Base-by-base conservation (phyloP, 2,888 invertebrate species). In the Laothoe populi region DNA sequence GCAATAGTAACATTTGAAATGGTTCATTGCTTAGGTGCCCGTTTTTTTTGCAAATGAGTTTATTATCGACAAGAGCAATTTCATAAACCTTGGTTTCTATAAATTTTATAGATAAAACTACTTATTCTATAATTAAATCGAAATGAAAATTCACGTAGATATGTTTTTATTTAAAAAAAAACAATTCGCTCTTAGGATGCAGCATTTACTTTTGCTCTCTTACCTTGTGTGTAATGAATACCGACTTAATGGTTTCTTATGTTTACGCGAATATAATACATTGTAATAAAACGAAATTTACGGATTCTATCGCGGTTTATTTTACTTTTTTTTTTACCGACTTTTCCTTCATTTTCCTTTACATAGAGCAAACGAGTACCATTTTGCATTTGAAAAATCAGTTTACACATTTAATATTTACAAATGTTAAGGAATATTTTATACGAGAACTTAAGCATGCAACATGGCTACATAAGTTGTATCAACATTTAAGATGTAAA, bases 351-450 rank as follows among this genome's bases (percentile, higher is more conserved):
- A 35, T 19, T 53, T 31, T 13, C 13, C 46, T 23, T 35, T 26
- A 42, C 42, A 4, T 10, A 24, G 13, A 48, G 48, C n/a, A 48
- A 48, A 24, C 48, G 24, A 48, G 24, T 48, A 48, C 11, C 45
- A 21, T 46, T 48, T 31, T 49, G 16, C 45, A 45, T 21, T 21
- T 21, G 1, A 49, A 49, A 48, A 31, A 31, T 31, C 13, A n/a
- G 48, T 26, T 13, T 26, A 48, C 31, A 53, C 26, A 48, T 48
- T 48, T 48, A 26, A 48, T 48, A 48, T 24, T 13, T 4, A 48
- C 48, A 24, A 46, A 46, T 46, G 24, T 24, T 24, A 24, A 48
- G 26, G 48, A 48, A 26, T 24, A 77, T 48, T 48, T 44, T 44
- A n/a, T 48, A n/a, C 48, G n/a, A n/a, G 1, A 31, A 53, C 31